A percentile compares a stretch with the other conserved stretches of the same genome.
Evolutionary conservation across 2,113 vertebrate species (phyloP).

Genomic region (Daubentonia madagascariensis): DNA sequence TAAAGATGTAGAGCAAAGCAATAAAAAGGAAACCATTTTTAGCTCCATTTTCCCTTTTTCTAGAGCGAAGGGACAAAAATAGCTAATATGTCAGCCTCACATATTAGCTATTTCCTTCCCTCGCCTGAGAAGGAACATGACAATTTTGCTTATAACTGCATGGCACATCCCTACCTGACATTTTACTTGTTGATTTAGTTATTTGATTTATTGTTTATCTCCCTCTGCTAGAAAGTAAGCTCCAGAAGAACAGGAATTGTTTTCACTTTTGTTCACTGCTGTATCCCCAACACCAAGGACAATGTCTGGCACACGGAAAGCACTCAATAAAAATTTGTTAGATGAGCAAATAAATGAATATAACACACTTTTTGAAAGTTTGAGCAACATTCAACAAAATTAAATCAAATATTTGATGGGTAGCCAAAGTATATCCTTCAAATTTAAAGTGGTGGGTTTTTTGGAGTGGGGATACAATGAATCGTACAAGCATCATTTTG

Average conservation of each 20-base stretch:
- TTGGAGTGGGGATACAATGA: not conserved
- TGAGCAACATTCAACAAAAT: slow-evolving; percentile 65
- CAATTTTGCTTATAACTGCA: not conserved
- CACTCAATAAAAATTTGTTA: not conserved
- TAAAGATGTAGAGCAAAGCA: not conserved
- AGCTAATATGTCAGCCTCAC: not conserved
- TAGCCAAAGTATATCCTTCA: slow-evolving; percentile 50
- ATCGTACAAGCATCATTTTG: slow-evolving; percentile 54
- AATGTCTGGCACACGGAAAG: not conserved
- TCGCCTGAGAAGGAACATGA: not conserved
- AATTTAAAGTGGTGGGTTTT: slow-evolving; percentile 33
- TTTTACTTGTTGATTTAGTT: not conserved
- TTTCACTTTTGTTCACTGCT: not conserved
- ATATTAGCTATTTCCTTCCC: not conserved
- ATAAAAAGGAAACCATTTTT: not conserved
- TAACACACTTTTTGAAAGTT: slow-evolving; percentile 21
- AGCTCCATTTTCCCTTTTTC: not conserved
- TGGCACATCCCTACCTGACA: not conserved
- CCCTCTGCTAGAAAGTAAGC: not conserved
- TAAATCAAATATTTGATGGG: slow-evolving; percentile 67
- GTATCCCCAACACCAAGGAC: not conserved
- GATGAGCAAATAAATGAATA: not conserved
- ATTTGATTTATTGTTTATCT: not conserved
- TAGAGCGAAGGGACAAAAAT: not conserved
- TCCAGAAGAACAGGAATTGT: not conserved